Conservation (phyloP, 2,888 invertebrate species). For the Troilus luridus region DNA sequence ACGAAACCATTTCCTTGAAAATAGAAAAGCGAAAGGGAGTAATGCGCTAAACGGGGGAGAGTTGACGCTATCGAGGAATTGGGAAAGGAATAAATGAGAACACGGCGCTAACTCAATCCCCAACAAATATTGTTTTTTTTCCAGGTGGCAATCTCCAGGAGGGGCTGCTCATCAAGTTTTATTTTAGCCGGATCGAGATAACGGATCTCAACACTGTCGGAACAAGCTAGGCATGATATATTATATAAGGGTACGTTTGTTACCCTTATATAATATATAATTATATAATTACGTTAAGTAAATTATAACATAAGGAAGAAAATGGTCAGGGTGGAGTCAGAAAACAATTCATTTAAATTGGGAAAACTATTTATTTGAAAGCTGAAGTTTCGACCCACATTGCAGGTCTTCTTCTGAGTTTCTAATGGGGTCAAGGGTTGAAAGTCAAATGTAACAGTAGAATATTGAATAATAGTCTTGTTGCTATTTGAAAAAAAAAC, state of each 20-base stretch:
- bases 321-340: too few species aligned
- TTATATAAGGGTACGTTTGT: neutral
- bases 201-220: neutral
- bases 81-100: conserved; percentile 13
- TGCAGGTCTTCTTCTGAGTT: too few species aligned
- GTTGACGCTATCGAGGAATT: conserved; percentile 1
- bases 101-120: conserved; percentile 16
- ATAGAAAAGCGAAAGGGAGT: neutral
- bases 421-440: too few species aligned
- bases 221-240: neutral
- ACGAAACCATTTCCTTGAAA: neutral
- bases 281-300: too few species aligned
- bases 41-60: neutral
- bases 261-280: too few species aligned
- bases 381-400: too few species aligned
- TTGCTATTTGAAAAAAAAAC: too few species aligned
- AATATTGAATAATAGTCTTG: too few species aligned
- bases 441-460: too few species aligned
- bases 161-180: neutral
- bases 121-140: conserved; percentile 12
- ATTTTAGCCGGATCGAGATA: neutral
- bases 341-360: too few species aligned
- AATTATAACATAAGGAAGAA: neutral
- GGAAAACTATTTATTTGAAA: too few species aligned
- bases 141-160: neutral